Evolutionary conservation across 2,888 invertebrate species (phyloP).

Genomic region (Diabrotica balteata): DNA sequence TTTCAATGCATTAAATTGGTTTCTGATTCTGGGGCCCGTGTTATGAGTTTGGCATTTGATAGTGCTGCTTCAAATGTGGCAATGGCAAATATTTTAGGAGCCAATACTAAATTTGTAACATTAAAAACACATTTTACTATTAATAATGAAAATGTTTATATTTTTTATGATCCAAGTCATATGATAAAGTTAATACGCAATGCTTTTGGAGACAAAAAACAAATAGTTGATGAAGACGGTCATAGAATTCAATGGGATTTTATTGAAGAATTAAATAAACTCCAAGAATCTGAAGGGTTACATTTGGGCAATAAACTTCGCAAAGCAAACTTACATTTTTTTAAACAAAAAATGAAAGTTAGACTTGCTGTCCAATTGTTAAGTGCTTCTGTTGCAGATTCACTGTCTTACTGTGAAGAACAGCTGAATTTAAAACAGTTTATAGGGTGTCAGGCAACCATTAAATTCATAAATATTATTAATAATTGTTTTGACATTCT

Average conservation of each 20-base stretch:
- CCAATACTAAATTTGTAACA: not conserved
- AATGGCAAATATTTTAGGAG: slow-evolving; percentile 3
- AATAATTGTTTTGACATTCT: too few relatives aligned
- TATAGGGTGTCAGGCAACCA: too few relatives aligned
- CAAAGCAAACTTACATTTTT: slow-evolving; percentile 4
- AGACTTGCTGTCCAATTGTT: slow-evolving; percentile 15
- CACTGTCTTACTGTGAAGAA: slow-evolving; percentile 9
- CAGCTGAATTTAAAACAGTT: too few relatives aligned
- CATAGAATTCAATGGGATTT: not conserved
- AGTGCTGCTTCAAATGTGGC: slow-evolving; percentile 42
- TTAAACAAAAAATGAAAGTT: slow-evolving; percentile 24
- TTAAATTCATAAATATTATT: too few relatives aligned
- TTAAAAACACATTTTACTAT: not conserved
- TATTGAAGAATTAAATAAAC: not conserved
- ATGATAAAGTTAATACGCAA: not conserved
- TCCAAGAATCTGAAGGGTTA: not conserved
- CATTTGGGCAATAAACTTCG: not conserved
- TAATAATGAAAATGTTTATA: not conserved
- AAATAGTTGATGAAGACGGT: not conserved
- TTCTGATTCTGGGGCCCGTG: slow-evolving; percentile 36
- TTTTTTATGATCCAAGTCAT: not conserved
- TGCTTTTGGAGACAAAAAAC: not conserved
- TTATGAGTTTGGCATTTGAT: slow-evolving; percentile 44
- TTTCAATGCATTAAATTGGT: slow-evolving; percentile 37
- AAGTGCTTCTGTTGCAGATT: slow-evolving; percentile 16